Evolutionary conservation across 2,797 vertebrate genomes (phyloP).

Genomic region (Rhinella marina): DNA sequence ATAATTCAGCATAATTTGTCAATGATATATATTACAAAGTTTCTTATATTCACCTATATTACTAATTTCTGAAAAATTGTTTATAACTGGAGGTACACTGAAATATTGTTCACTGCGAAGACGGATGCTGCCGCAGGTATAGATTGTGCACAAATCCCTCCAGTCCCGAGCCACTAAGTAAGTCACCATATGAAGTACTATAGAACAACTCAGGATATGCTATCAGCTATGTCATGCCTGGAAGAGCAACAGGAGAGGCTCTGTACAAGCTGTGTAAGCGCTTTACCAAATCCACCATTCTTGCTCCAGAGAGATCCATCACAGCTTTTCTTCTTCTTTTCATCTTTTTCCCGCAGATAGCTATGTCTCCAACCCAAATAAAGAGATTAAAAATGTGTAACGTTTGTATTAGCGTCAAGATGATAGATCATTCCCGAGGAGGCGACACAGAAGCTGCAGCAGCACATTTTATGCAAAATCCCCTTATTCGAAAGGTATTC

Average conservation of each 20-base stretch:
- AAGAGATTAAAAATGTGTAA: neutral
- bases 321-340: neutral
- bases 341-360: neutral
- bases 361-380: constrained; percentile 1
- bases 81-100: too few relatives aligned
- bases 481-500: constrained; percentile 2
- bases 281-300: neutral
- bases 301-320: neutral
- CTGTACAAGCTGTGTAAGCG: neutral
- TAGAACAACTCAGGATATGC: neutral
- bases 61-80: too few relatives aligned
- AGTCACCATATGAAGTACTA: neutral
- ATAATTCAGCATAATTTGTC: too few relatives aligned
- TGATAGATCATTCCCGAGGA: neutral
- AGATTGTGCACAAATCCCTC: too few relatives aligned
- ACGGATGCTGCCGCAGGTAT: too few relatives aligned
- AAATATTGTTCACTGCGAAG: too few relatives aligned
- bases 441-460: neutral
- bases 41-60: too few relatives aligned
- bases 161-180: neutral
- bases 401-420: neutral
- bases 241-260: neutral
- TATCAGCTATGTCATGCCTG: neutral
- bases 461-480: constrained; percentile 17
- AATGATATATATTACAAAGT: too few relatives aligned